phyloP scores from a whole-genome alignment of 2,113 vertebrate species.

The Panthera tigris region DNA sequence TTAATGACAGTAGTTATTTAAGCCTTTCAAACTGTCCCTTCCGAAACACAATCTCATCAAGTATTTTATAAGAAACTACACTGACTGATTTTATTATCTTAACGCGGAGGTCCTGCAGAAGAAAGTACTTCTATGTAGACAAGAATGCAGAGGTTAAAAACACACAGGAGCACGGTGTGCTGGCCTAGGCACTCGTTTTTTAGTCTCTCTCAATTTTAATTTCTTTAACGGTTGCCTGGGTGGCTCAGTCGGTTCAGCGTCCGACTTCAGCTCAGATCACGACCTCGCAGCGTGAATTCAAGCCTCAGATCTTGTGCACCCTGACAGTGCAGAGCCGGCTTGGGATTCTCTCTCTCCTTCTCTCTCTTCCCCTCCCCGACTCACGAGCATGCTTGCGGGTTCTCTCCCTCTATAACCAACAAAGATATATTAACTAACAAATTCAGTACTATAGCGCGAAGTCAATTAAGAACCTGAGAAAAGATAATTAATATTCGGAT shows the following conservation, averaged over 20 bases:
- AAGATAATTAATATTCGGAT: not conserved
- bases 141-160: not conserved
- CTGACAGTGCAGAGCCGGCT: too few relatives aligned
- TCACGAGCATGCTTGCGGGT: too few relatives aligned
- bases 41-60: not conserved
- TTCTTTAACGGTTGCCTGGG: not conserved
- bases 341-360: too few relatives aligned
- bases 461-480: not conserved
- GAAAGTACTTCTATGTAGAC: not conserved
- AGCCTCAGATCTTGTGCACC: too few relatives aligned
- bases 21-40: not conserved
- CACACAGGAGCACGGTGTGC: not conserved
- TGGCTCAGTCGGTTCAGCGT: too few relatives aligned
- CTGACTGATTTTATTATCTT: not conserved
- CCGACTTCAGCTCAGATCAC: too few relatives aligned
- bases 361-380: too few relatives aligned
- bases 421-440: not conserved
- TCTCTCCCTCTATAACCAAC: too few relatives aligned
- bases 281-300: too few relatives aligned
- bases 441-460: not conserved
- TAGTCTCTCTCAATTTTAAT: not conserved
- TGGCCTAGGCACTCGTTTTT: not conserved
- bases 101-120: not conserved
- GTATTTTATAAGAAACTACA: not conserved
- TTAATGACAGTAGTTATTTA: not conserved